Base-by-base conservation (phyloP, 2,113 vertebrate species). In the Burhinus bistriatus region DNA sequence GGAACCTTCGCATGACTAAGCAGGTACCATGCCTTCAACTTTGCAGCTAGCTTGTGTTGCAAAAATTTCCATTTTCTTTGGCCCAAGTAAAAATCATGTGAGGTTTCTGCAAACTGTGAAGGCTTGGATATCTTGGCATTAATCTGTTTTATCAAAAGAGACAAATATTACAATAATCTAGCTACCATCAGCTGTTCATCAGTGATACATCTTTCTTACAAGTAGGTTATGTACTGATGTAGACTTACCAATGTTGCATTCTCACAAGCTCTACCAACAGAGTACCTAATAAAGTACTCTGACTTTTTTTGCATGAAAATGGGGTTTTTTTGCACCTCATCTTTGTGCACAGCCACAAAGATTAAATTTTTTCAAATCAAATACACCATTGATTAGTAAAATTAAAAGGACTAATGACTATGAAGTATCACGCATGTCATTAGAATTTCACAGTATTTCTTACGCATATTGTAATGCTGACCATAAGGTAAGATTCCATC, bases 1-100 rank as follows among this genome's bases (percentile, higher is more conserved):
- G 98, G 99, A 99, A 97, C 97, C 99, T 98, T 97, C 99, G 98
- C 99, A 97, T 99, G 99, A 99, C 98, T 97, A 97, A 97, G 98
- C 98, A 99, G 99, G 99, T 99, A 99, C 95, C 98, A 98, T 97
- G 98, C 97, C 95, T 98, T 97, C 97, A 95, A 98, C 98, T 97
- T 98, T 95, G 97, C 96, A 93, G 97, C 96, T 97, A 95, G 80
- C 89, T 94, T 97, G 93, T 97, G 83, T 95, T 64, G 78, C 64
- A 86, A 89, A 89, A 79, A 97, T 85, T 95, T 91, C 96, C 83
- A 78, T 97, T 97, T 98, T 95, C 96, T 97, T 93, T 96, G 95
- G 91, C 91, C 96, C 93, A 96, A 81, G 85, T 94, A 87, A 96
- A 93, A 93, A 91, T 89, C 70, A 89, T 71, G n/a, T 89, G 94